phyloP scores from a whole-genome alignment of 2,113 vertebrate species.

The Aleadryas rufinucha region DNA sequence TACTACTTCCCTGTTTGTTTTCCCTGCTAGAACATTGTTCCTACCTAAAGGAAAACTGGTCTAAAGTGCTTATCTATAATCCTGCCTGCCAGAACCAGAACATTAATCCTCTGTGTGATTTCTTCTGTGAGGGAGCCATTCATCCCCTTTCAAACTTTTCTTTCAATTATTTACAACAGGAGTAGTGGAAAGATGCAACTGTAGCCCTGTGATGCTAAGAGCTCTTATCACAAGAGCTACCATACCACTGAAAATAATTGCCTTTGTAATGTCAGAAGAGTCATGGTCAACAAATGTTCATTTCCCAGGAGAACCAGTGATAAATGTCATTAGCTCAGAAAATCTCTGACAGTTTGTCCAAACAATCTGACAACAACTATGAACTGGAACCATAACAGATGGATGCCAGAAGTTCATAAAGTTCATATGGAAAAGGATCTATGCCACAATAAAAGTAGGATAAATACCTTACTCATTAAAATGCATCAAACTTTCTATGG shows the following conservation, averaged over 20 bases:
- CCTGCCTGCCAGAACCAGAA: neutral
- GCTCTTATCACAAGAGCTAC: constrained; percentile 1
- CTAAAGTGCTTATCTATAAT: neutral
- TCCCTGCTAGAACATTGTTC: neutral
- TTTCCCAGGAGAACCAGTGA: neutral
- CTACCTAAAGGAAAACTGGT: neutral
- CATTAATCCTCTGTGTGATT: neutral
- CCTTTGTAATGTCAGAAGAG: neutral
- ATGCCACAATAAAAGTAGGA: neutral
- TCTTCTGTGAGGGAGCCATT: neutral
- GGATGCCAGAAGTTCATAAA: neutral
- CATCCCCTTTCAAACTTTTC: neutral
- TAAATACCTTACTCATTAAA: neutral
- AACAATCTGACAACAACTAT: neutral
- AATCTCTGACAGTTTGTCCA: neutral
- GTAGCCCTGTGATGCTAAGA: neutral
- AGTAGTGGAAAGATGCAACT: neutral
- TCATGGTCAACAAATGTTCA: neutral
- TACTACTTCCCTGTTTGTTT: neutral
- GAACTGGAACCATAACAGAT: neutral
- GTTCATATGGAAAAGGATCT: neutral
- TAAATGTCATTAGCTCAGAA: constrained; percentile 23
- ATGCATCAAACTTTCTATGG: neutral
- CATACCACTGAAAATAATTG: neutral
- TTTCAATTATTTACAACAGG: neutral